Percentiles rank a stretch among this genome's conserved stretches.
Conservation (phyloP, 2,888 invertebrate genomes). For the Cyclophora punctaria region DNA sequence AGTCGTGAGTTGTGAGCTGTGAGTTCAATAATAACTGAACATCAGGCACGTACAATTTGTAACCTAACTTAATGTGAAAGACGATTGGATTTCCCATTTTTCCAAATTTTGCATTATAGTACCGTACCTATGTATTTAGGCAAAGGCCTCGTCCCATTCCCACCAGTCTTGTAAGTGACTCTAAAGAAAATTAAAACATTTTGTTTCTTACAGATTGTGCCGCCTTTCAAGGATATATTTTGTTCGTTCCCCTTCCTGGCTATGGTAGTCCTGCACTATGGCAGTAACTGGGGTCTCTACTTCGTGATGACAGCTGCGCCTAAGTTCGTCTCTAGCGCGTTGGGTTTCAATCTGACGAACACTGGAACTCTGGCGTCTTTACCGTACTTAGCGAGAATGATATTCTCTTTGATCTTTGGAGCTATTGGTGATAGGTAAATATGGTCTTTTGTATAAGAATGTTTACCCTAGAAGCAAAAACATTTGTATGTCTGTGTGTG, state of each 20-base stretch:
- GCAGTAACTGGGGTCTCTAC: conserved; percentile 84
- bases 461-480: no score
- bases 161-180: no score
- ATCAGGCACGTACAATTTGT: no score
- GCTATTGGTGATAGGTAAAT: conserved; percentile 77
- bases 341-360: conserved; percentile 81
- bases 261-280: conserved; percentile 80
- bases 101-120: no score
- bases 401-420: conserved; percentile 83
- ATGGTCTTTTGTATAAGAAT: no score
- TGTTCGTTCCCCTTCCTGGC: conserved; percentile 82
- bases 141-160: no score
- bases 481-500: no score
- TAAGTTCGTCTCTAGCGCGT: conserved; percentile 81
- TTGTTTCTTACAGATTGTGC: conserved; percentile 66
- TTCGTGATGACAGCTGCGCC: conserved; percentile 85
- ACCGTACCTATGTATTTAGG: no score
- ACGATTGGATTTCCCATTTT: no score
- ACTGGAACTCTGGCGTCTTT: conserved; percentile 81
- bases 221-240: conserved; percentile 78
- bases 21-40: no score
- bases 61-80: no score
- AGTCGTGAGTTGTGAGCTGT: no score
- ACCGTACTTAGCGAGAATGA: conserved; percentile 81
- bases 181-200: background rate